These are phyloP conservation scores for Scartelaos histophorus DNA, from an alignment of 2,113 vertebrate genomes.

Conservation along the genomic window DNA sequence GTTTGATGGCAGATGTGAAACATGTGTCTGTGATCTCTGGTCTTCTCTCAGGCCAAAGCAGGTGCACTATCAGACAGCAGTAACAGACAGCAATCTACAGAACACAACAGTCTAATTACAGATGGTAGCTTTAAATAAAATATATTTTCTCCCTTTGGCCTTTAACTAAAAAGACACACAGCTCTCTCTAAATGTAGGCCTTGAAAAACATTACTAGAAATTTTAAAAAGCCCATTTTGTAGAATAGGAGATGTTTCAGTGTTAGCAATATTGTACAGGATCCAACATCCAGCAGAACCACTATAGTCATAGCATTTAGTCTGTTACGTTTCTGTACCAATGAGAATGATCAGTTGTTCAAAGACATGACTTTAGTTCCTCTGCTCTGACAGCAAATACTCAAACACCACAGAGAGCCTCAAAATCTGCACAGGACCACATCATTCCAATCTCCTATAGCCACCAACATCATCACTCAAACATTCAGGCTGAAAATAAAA, in stretches of 20 bases:
- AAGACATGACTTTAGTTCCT: neutral
- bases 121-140: too few species aligned
- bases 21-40: too few species aligned
- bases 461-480: neutral
- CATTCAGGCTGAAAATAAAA: neutral
- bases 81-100: too few species aligned
- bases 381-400: neutral
- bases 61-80: too few species aligned
- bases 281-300: neutral
- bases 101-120: too few species aligned
- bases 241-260: neutral
- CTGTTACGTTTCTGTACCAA: neutral
- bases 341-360: neutral
- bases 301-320: neutral
- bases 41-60: too few species aligned
- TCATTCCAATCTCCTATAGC: neutral
- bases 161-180: too few species aligned
- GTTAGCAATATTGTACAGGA: neutral
- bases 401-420: neutral
- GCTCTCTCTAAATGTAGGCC: too few species aligned
- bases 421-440: neutral
- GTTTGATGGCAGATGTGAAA: too few species aligned
- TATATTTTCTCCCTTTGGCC: too few species aligned
- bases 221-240: neutral
- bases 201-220: too few species aligned